These are phyloP conservation scores for Proisotoma minuta DNA, from an alignment of 2,888 invertebrate genomes.

Conservation along the genomic window DNA sequence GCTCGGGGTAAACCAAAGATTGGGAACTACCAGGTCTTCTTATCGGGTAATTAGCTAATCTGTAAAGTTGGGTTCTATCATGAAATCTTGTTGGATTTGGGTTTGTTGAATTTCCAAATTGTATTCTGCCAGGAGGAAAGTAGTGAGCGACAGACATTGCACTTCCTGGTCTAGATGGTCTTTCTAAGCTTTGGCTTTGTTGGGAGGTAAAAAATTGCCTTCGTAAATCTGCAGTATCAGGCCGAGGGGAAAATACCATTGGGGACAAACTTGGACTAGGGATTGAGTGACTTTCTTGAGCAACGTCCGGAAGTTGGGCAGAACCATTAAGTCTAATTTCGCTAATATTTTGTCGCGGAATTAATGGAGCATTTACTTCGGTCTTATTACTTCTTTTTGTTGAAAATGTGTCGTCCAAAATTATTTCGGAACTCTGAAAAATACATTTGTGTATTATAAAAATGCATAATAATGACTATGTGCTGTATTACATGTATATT, in stretches of 20 bases:
- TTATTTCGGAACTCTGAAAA: background rate
- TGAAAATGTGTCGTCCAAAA: background rate
- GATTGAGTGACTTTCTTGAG: background rate
- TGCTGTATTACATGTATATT: background rate
- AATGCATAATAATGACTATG: no score
- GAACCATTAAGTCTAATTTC: background rate
- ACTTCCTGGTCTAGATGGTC: conserved; percentile 5
- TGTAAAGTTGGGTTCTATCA: background rate
- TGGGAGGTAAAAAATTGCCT: conserved; percentile 1
- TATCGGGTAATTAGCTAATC: background rate
- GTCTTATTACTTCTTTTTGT: background rate
- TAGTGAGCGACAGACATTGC: background rate
- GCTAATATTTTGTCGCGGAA: background rate
- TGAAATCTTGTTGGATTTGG: no score
- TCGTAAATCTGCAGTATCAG: background rate
- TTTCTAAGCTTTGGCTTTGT: background rate
- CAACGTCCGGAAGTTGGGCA: conserved; percentile 6
- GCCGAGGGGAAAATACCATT: conserved; percentile 4
- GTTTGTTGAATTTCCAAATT: no score
- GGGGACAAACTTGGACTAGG: conserved; percentile 6
- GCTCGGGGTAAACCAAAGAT: conserved; percentile 4
- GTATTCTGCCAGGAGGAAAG: background rate
- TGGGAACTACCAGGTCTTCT: conserved; percentile 7
- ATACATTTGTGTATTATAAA: background rate
- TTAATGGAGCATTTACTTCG: no score